These are phyloP conservation scores for Eucidaris tribuloides DNA, from an alignment of 35 echinoderm and acorn worm genomes.

Conservation along the genomic window DNA sequence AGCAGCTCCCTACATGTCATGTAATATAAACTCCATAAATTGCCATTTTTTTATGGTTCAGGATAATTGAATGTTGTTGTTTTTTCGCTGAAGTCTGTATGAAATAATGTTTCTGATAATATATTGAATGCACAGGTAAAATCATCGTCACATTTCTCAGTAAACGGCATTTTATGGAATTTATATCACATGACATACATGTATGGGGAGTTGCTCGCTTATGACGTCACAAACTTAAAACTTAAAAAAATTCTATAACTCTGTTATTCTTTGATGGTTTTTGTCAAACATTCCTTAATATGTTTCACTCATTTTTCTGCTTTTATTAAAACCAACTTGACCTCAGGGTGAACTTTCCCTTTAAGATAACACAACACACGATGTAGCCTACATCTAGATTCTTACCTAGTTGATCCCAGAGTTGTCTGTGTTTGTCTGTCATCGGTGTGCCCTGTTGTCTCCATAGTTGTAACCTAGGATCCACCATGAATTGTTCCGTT, in stretches of 20 bases:
- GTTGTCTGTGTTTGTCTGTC: slow-evolving; percentile 98
- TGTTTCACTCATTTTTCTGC: not conserved
- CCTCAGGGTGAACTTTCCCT: not conserved
- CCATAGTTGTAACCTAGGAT: slow-evolving; percentile 92
- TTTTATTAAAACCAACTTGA: not conserved
- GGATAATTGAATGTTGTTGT: too few species aligned
- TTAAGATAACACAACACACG: not conserved
- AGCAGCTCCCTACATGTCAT: too few species aligned
- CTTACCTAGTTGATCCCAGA: slow-evolving; percentile 99
- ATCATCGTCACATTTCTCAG: too few species aligned
- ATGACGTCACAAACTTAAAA: not conserved
- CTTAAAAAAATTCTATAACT: not conserved
- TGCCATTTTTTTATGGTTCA: too few species aligned
- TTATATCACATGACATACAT: too few species aligned
- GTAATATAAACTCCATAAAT: too few species aligned
- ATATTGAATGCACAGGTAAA: too few species aligned
- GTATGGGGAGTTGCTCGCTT: too few species aligned
- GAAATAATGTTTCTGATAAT: too few species aligned
- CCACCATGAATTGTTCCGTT: slow-evolving; percentile 99
- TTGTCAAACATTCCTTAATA: not conserved
- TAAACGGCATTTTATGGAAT: too few species aligned
- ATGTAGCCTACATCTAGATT: not conserved
- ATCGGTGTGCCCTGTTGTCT: slow-evolving; percentile 97
- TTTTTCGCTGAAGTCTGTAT: too few species aligned
- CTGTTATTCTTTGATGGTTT: not conserved